These are phyloP conservation scores for Drosophila pseudotakahashii DNA, from an alignment of 2,888 invertebrate species.

Conservation along the genomic window DNA sequence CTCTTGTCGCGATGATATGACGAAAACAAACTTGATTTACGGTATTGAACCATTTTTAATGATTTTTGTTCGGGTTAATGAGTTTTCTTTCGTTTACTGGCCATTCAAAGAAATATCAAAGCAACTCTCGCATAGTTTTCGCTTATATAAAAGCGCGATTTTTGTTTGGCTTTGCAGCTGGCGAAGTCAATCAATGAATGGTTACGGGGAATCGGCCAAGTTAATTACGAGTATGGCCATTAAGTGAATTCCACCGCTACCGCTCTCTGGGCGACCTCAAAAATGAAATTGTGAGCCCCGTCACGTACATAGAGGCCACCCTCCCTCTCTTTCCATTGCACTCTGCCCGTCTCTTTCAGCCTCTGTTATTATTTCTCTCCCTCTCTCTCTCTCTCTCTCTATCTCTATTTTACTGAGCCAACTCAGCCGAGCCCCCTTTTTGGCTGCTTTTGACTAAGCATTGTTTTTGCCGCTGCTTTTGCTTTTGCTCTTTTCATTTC, in stretches of 20 bases:
- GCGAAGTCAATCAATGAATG: conserved; percentile 34
- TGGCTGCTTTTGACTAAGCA: conserved; percentile 15
- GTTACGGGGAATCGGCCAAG: conserved; percentile 36
- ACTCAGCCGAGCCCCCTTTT: conserved; percentile 69
- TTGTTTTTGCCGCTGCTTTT: conserved; percentile 32
- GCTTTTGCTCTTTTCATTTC: conserved; percentile 33
- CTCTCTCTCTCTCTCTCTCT: conserved; percentile 1
- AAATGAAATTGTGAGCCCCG: conserved; percentile 25
- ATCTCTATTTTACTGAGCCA: background rate
- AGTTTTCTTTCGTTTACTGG: background rate
- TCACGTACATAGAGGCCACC: conserved; percentile 23
- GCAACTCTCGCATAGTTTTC: conserved; percentile 12
- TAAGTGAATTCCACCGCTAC: conserved; percentile 36
- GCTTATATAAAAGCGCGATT: conserved; percentile 27
- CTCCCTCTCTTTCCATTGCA: conserved; percentile 3
- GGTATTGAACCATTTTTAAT: conserved; percentile 9
- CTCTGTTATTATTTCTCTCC: conserved; percentile 12
- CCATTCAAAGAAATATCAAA: conserved; percentile 7
- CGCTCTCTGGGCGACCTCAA: conserved; percentile 36
- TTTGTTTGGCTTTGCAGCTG: conserved; percentile 35
- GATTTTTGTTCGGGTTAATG: conserved; percentile 18
- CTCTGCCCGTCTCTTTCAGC: background rate
- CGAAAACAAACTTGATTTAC: conserved; percentile 6
- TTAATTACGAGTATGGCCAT: conserved; percentile 39
- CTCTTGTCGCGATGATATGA: background rate